Percentiles rank a stretch among this genome's conserved stretches.
phyloP scores from a whole-genome alignment of 2,888 invertebrate genomes.

The Orthonychiurus folsomi region DNA sequence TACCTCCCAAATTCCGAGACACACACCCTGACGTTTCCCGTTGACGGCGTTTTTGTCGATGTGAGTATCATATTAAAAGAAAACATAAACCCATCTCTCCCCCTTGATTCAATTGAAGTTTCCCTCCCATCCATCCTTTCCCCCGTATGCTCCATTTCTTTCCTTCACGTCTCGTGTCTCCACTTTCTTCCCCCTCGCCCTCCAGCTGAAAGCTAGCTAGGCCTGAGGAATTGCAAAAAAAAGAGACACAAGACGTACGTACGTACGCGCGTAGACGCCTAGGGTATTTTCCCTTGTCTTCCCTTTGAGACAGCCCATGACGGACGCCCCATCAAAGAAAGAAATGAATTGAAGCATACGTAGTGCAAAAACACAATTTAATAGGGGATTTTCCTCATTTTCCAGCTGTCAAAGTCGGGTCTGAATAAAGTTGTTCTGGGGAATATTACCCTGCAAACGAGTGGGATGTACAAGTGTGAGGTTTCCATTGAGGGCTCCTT shows the following conservation, averaged over 20 bases:
- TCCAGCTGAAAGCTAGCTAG: no score
- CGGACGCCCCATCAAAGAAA: no score
- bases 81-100: slow-evolving; percentile 9
- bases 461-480: slow-evolving; percentile 10
- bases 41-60: slow-evolving; percentile 11
- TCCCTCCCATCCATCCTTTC: background rate
- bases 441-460: slow-evolving; percentile 3
- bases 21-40: slow-evolving; percentile 7
- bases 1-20: background rate
- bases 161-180: no score
- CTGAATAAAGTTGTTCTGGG: slow-evolving; percentile 8
- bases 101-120: slow-evolving; percentile 3
- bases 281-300: no score
- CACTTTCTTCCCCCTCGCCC: no score
- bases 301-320: no score
- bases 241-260: no score
- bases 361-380: background rate
- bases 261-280: no score
- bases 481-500: slow-evolving; percentile 1
- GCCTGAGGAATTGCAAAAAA: no score
- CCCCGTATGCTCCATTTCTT: background rate
- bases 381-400: background rate
- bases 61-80: slow-evolving; percentile 12
- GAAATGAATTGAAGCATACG: no score
- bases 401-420: slow-evolving; percentile 8